Percentiles rank a stretch among this genome's conserved stretches.
Conservation (phyloP, 2,113 vertebrate species). For the Tursiops truncatus region DNA sequence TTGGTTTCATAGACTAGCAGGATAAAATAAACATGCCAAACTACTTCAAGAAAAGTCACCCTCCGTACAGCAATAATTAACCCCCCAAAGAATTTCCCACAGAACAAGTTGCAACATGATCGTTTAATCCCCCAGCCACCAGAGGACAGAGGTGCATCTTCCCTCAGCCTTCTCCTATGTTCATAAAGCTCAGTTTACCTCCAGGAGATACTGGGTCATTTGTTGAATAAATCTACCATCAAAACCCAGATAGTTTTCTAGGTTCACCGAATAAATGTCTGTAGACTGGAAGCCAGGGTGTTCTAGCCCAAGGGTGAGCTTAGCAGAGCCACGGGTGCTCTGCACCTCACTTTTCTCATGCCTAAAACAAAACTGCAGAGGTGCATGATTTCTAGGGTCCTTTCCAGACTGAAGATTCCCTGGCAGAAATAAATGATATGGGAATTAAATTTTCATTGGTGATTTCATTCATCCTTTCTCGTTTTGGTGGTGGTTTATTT, state of each 20-base stretch:
- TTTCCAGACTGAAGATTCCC: background rate
- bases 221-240: background rate
- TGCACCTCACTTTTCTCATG: background rate
- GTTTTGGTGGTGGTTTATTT: background rate
- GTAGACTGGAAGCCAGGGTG: background rate
- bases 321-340: background rate
- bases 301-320: background rate
- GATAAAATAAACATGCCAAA: slow-evolving; percentile 30
- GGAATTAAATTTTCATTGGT: background rate
- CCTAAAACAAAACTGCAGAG: background rate
- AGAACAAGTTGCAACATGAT: slow-evolving; percentile 60
- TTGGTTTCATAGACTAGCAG: background rate
- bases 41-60: background rate
- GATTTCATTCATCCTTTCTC: background rate
- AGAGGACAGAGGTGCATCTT: slow-evolving; percentile 10
- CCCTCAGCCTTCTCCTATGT: background rate
- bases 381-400: background rate
- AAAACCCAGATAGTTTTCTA: background rate
- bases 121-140: slow-evolving; percentile 42
- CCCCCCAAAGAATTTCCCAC: slow-evolving; percentile 53
- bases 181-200: background rate
- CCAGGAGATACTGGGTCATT: slow-evolving; percentile 40
- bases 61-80: slow-evolving; percentile 56
- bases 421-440: slow-evolving; percentile 21
- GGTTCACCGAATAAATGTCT: background rate